Percentiles rank a stretch among this genome's conserved stretches.
These are phyloP conservation scores for Hydrochoerus hydrochaeris DNA, from an alignment of 2,113 vertebrate species.

Conservation along the genomic window DNA sequence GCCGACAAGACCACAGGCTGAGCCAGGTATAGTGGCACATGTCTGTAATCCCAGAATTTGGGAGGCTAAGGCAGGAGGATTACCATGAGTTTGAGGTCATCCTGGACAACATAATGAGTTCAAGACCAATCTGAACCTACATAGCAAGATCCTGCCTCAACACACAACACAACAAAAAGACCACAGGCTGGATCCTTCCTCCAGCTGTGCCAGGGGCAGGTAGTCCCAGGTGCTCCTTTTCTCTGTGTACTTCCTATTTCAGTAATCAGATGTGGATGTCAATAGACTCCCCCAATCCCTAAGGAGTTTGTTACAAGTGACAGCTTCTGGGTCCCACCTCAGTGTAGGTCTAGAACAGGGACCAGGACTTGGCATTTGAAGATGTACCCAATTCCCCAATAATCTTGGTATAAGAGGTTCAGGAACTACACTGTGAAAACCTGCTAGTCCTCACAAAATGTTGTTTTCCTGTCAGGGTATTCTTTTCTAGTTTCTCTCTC, in stretches of 20 bases:
- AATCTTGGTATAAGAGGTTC: background rate
- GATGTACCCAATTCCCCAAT: background rate
- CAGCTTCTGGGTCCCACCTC: background rate
- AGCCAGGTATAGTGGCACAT: background rate
- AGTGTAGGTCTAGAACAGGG: background rate
- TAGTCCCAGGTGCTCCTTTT: background rate
- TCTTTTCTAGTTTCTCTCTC: background rate
- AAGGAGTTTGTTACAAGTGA: background rate
- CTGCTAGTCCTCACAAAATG: background rate
- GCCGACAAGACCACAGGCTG: background rate
- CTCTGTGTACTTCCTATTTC: background rate
- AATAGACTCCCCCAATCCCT: background rate
- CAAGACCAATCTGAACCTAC: background rate
- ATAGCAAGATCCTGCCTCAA: background rate
- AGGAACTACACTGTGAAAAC: background rate
- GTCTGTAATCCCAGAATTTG: background rate
- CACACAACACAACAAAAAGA: background rate
- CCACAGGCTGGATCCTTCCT: background rate
- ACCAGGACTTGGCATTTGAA: slow-evolving; percentile 5
- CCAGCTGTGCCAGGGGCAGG: background rate
- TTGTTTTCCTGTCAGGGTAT: background rate
- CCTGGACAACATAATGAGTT: background rate
- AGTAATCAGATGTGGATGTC: background rate
- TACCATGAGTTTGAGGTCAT: background rate
- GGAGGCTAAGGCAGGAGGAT: background rate